Evolutionary conservation across 2,888 invertebrate genomes (phyloP), one percentile per base, ranked within the genome.

Genomic region (Andrena flavipes): DNA sequence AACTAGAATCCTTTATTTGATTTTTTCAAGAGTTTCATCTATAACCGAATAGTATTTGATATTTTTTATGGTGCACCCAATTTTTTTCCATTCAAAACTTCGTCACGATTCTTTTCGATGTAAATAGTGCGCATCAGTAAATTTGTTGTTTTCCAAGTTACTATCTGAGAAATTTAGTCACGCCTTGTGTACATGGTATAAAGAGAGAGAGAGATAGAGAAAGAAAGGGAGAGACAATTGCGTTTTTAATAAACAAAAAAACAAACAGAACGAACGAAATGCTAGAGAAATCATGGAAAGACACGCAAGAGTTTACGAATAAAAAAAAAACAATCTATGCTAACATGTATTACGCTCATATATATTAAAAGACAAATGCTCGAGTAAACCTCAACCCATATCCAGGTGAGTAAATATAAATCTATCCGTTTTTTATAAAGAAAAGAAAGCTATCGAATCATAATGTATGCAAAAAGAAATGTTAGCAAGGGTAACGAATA

Each of bases 351-450:
- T 75, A 77, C 56, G 79, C 67, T 85, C 71, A 63, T 80, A 85
- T 85, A 78, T 80, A 83, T 87, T 87, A 81, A 84, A 82, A 76
- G 64, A 87, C 88, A 91, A 91, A 92, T 89, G 92, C 89, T 92
- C 92, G 92, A 92, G 92, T 91, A 91, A 89, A 91, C 91, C 90
- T 90, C 92, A 92, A 91, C 90, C 88, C 88, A 89, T 90, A 85
- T 84, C 91, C 92, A 93, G 93, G 93, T 93, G 93, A 93, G 93
- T 93, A 93, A 93, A 91, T 89, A 91, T 87, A 92, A 91, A 90
- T 91, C 87, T 92, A 92, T 92, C 90, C 90, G 91, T 92, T 92
- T 91, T 91, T 91, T 91, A 73, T 82, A 84, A 76, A 49, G 64
- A 79, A 77, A 56, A 77, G 62, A 65, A 84, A 60, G 48, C 56